These are phyloP conservation scores for Acanthacorydalis orientalis DNA, from an alignment of 2,888 invertebrate genomes.

Conservation along the genomic window DNA sequence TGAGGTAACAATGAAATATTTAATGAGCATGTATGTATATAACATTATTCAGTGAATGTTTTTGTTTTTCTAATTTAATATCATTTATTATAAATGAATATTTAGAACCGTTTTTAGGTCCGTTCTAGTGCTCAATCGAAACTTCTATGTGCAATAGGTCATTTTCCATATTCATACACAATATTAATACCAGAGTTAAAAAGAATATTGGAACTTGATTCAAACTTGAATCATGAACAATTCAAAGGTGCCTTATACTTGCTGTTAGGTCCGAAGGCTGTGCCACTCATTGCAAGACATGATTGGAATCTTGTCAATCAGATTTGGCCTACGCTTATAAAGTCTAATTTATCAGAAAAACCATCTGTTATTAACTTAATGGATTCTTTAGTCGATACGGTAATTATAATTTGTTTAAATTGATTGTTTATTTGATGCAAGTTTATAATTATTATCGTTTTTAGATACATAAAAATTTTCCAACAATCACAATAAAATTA, in stretches of 20 bases:
- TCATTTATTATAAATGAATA: background rate
- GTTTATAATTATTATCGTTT: background rate
- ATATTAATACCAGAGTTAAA: slow-evolving; percentile 43
- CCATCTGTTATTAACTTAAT: slow-evolving; percentile 55
- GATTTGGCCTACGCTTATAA: slow-evolving; percentile 65
- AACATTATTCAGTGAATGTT: too few species aligned
- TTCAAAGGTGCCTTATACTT: slow-evolving; percentile 69
- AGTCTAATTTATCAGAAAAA: slow-evolving; percentile 71
- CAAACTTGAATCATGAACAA: slow-evolving; percentile 43
- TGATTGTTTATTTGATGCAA: background rate
- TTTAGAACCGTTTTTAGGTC: slow-evolving; percentile 26
- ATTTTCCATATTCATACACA: slow-evolving; percentile 54
- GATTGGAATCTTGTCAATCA: slow-evolving; percentile 56
- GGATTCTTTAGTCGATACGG: slow-evolving; percentile 32
- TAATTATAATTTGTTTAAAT: background rate
- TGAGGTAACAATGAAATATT: slow-evolving; percentile 27
- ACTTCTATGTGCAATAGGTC: slow-evolving; percentile 41
- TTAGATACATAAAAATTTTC: slow-evolving; percentile 36
- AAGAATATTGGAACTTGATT: slow-evolving; percentile 41
- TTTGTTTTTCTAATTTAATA: too few species aligned
- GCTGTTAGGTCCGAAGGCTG: slow-evolving; percentile 46
- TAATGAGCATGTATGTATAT: too few species aligned
- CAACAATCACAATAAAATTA: slow-evolving; percentile 41
- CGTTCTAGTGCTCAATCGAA: slow-evolving; percentile 49
- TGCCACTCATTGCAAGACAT: slow-evolving; percentile 48